These are phyloP conservation scores for Maccullochella peelii DNA, from an alignment of 2,113 vertebrate species.

Conservation along the genomic window DNA sequence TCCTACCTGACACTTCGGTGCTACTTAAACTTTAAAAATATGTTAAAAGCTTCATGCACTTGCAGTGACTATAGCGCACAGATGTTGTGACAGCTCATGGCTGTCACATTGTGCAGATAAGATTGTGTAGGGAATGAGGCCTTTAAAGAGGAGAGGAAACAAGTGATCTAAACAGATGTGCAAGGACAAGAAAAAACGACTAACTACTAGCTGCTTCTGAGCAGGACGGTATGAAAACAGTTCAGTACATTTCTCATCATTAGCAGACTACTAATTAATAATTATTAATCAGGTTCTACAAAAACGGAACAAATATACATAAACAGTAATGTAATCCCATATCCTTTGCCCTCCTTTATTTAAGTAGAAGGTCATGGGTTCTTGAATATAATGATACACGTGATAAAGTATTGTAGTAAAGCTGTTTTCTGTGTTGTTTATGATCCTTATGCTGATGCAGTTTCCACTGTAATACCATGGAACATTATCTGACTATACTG, in stretches of 20 bases:
- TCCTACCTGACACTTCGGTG: not conserved
- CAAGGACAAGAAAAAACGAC: constrained; percentile 14
- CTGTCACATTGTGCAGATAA: not conserved
- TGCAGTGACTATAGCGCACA: not conserved
- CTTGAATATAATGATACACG: constrained; percentile 22
- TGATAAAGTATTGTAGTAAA: constrained; percentile 18
- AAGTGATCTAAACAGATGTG: not conserved
- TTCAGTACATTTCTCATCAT: not conserved
- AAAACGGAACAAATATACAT: no score
- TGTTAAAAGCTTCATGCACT: not conserved
- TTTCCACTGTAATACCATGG: constrained; percentile 53
- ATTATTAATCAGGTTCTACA: no score
- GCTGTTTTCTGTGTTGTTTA: constrained; percentile 48
- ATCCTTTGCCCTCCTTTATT: not conserved
- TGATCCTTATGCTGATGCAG: constrained; percentile 61
- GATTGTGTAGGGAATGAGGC: not conserved
- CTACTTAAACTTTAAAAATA: not conserved
- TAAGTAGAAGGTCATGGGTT: constrained; percentile 6
- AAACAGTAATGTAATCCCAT: no score
- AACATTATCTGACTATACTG: constrained; percentile 57
- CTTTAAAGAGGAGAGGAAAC: not conserved
- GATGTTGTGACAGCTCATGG: not conserved
- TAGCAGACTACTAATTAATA: no score
- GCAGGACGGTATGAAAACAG: not conserved
- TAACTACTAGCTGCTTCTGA: not conserved